Conservation (phyloP, 1,140 invertebrate genomes). For the Drosophila subobscura region DNA sequence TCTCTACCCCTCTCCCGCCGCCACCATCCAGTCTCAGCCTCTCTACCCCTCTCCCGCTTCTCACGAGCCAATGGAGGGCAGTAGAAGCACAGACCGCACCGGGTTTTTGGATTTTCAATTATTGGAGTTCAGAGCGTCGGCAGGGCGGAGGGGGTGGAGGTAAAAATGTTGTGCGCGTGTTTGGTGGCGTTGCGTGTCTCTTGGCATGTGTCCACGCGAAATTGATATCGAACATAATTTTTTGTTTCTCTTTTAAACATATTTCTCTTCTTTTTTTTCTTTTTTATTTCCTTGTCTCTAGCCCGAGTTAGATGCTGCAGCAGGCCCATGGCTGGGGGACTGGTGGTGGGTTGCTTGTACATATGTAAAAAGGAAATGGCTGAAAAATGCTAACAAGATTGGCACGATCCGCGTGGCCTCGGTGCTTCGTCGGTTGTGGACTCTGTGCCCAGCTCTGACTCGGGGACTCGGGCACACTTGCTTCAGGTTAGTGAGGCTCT, state of each 20-base stretch:
- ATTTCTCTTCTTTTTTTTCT: conserved; percentile 14
- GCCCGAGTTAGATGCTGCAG: too few relatives aligned
- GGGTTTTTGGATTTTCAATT: conserved; percentile 35
- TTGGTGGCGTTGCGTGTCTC: conserved; percentile 80
- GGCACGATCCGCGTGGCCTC: conserved; percentile 66
- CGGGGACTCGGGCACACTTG: too few relatives aligned
- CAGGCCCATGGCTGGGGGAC: too few relatives aligned
- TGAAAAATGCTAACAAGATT: conserved; percentile 80
- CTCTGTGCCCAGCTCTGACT: conserved; percentile 1
- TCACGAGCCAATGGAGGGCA: conserved; percentile 36
- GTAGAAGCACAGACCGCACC: conserved; percentile 40
- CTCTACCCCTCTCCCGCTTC: conserved; percentile 32
- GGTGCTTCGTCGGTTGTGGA: conserved; percentile 27
- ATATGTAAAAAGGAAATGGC: conserved; percentile 75
- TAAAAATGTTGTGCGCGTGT: conserved; percentile 74
- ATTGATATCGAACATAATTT: conserved; percentile 81
- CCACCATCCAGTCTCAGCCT: too few relatives aligned
- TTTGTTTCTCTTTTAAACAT: conserved; percentile 45
- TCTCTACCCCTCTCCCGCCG: conserved; percentile 36
- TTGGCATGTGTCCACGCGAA: conserved; percentile 81
- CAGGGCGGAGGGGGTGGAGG: neutral
- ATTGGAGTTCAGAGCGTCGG: conserved; percentile 5
- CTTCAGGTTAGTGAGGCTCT: too few relatives aligned
- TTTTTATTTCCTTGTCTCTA: conserved; percentile 1
- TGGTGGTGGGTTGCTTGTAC: conserved; percentile 17